Evolutionary conservation across 2,888 invertebrate genomes (phyloP).

Genomic region (Pseudococcus jackbeardsleyi): DNA sequence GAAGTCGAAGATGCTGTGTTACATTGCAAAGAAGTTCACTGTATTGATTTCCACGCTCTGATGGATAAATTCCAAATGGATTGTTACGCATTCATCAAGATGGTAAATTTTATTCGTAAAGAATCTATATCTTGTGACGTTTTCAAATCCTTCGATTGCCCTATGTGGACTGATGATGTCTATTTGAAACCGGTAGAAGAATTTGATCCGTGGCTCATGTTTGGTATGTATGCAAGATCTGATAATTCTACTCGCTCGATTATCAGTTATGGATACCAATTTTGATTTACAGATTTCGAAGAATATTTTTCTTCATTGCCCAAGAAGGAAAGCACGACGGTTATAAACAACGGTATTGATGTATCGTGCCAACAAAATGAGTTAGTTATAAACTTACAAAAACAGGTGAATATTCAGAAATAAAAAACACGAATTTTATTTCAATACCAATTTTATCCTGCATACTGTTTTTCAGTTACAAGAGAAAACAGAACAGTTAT

Average conservation of each 20-base stretch:
- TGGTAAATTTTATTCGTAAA: conserved; percentile 84
- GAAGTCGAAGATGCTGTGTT: conserved; percentile 77
- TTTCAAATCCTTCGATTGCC: conserved; percentile 72
- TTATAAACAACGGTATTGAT: not conserved
- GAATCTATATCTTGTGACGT: conserved; percentile 74
- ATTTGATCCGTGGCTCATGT: conserved; percentile 87
- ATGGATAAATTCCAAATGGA: conserved; percentile 83
- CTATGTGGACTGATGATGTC: conserved; percentile 81
- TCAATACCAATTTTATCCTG: not conserved
- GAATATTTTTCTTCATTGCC: conserved; percentile 1
- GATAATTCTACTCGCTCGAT: not conserved
- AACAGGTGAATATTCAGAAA: conserved; percentile 23
- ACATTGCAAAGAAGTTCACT: conserved; percentile 78
- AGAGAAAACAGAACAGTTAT: conserved; percentile 66
- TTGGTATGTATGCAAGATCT: conserved; percentile 76
- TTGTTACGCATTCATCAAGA: conserved; percentile 76
- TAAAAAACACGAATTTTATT: not conserved
- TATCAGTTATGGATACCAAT: not conserved
- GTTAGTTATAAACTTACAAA: not conserved
- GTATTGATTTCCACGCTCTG: conserved; percentile 77
- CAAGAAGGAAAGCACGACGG: not conserved
- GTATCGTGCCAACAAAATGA: not conserved
- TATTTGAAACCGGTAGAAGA: conserved; percentile 81
- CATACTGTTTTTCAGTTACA: conserved; percentile 62
- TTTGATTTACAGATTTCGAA: conserved; percentile 56